These are phyloP conservation scores for Salvator merianae DNA, from an alignment of 2,113 vertebrate genomes.

Conservation along the genomic window DNA sequence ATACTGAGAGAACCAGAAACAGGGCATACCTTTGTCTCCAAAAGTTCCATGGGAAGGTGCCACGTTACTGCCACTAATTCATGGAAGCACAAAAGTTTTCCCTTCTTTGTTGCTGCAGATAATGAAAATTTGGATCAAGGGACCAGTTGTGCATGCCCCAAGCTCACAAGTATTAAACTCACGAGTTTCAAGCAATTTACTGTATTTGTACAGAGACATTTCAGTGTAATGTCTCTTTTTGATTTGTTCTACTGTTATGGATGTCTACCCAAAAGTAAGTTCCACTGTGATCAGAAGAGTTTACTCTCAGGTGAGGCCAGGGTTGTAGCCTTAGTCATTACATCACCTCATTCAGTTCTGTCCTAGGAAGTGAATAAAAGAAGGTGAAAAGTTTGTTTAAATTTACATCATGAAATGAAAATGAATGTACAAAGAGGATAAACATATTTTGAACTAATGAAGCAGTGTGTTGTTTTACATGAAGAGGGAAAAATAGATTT, in stretches of 20 bases:
- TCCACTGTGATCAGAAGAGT: not conserved
- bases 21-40: no score
- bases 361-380: not conserved
- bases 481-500: not conserved
- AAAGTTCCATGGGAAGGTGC: no score
- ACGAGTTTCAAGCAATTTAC: no score
- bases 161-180: no score
- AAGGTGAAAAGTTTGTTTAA: not conserved
- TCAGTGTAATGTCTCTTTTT: no score
- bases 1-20: not conserved
- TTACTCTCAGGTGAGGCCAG: not conserved
- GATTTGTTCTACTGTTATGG: not conserved
- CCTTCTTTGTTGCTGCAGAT: no score
- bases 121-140: no score
- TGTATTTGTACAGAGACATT: no score
- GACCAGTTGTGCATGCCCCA: no score
- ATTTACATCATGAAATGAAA: not conserved
- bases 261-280: not conserved
- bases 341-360: not conserved
- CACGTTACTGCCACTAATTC: no score
- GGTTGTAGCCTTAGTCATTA: not conserved
- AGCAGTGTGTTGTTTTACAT: conserved; percentile 3
- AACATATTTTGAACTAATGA: conserved; percentile 3
- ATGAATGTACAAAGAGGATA: not conserved
- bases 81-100: no score